phyloP scores from a whole-genome alignment of 2,113 vertebrate species.

The Capreolus pygargus region DNA sequence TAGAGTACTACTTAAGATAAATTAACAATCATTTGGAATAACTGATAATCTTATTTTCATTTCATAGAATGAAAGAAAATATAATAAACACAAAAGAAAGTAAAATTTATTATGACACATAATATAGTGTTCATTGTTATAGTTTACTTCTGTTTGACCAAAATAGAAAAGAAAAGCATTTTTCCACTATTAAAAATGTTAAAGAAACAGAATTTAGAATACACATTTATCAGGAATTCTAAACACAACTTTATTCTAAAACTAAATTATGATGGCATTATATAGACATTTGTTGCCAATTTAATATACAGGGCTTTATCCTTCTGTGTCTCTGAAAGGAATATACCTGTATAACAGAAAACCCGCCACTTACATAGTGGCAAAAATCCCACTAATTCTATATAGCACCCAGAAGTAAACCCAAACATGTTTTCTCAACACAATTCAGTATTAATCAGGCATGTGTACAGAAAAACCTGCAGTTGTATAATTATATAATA shows the following conservation, averaged over 20 bases:
- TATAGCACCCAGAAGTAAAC: neutral
- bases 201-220: neutral
- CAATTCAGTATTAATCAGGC: neutral
- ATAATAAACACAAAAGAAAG: neutral
- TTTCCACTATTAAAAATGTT: neutral
- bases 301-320: neutral
- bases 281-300: neutral
- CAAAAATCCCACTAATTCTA: neutral
- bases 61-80: neutral
- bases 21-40: neutral
- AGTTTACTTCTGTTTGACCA: neutral
- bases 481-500: slow-evolving; percentile 5
- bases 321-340: neutral
- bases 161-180: neutral
- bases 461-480: neutral
- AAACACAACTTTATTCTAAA: neutral
- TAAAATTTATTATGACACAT: neutral
- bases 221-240: neutral
- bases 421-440: neutral
- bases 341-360: neutral
- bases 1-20: neutral
- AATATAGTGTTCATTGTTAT: neutral
- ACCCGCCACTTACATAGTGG: neutral
- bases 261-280: neutral
- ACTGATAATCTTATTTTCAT: neutral